Evolutionary conservation across 2,888 invertebrate genomes (phyloP).

Genomic region (Panopea generosa): DNA sequence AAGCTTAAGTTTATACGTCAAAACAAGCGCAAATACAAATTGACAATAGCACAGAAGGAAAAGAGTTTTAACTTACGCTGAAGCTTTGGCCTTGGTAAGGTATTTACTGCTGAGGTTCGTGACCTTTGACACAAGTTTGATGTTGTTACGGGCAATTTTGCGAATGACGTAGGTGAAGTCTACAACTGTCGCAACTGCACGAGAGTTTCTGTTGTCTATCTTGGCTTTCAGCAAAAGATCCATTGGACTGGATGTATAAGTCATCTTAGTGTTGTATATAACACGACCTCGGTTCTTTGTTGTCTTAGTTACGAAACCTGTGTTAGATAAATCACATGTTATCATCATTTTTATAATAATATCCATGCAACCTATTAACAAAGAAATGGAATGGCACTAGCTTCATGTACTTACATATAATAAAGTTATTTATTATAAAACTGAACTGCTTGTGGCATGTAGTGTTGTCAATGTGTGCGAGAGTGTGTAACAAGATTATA

Average conservation of each 20-base stretch:
- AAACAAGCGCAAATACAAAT: too few species aligned
- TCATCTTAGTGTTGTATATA: constrained; percentile 45
- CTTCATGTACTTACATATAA: too few species aligned
- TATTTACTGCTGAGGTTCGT: constrained; percentile 64
- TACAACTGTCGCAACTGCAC: constrained; percentile 48
- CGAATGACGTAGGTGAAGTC: constrained; percentile 66
- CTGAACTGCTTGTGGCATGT: too few species aligned
- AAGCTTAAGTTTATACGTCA: too few species aligned
- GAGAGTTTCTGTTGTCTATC: constrained; percentile 46
- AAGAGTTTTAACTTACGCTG: constrained; percentile 64
- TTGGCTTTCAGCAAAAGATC: constrained; percentile 52
- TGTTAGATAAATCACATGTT: too few species aligned
- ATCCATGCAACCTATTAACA: too few species aligned
- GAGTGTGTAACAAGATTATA: too few species aligned
- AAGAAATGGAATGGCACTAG: too few species aligned
- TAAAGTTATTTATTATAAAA: too few species aligned
- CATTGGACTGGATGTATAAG: constrained; percentile 49
- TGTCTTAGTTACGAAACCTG: constrained; percentile 5
- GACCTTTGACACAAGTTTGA: constrained; percentile 67
- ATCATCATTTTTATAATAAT: too few species aligned
- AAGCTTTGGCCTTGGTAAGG: constrained; percentile 61
- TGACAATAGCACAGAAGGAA: too few species aligned
- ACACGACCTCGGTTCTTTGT: constrained; percentile 21
- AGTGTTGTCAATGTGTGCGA: too few species aligned
- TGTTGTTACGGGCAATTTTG: constrained; percentile 60